These are phyloP conservation scores for Bombus affinis DNA, from an alignment of 1,140 invertebrate species.

Conservation along the genomic window DNA sequence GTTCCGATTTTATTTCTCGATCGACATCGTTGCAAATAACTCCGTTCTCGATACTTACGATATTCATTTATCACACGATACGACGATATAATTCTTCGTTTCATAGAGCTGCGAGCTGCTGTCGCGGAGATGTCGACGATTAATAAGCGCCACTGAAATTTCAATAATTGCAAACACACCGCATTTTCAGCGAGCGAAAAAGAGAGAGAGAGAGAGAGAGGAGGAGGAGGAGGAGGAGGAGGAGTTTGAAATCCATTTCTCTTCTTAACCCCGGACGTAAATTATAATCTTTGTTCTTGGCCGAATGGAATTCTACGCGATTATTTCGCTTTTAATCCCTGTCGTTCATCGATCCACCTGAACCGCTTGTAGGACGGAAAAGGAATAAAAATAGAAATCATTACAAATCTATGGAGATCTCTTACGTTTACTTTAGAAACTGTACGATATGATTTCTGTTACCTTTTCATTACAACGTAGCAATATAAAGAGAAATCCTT, in stretches of 20 bases:
- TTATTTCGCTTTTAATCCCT: conserved; percentile 23
- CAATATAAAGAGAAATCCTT: background rate
- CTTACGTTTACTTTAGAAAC: background rate
- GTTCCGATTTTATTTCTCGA: background rate
- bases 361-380: background rate
- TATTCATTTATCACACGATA: background rate
- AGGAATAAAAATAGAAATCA: conserved; percentile 10
- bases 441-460: background rate
- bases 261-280: conserved; percentile 4
- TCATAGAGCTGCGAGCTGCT: background rate
- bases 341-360: background rate
- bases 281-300: conserved; percentile 18
- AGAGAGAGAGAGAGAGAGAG: background rate
- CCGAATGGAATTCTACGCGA: conserved; percentile 15
- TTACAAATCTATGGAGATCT: background rate
- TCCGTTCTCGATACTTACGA: background rate
- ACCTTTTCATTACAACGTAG: background rate
- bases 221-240: too few species aligned
- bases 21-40: background rate
- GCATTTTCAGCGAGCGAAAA: background rate
- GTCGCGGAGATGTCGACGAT: background rate
- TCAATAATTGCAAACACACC: background rate
- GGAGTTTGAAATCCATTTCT: background rate
- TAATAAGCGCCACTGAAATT: conserved; percentile 8
- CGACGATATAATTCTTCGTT: background rate